Conservation (phyloP, 2,888 invertebrate genomes). For the Parnassius apollo region DNA sequence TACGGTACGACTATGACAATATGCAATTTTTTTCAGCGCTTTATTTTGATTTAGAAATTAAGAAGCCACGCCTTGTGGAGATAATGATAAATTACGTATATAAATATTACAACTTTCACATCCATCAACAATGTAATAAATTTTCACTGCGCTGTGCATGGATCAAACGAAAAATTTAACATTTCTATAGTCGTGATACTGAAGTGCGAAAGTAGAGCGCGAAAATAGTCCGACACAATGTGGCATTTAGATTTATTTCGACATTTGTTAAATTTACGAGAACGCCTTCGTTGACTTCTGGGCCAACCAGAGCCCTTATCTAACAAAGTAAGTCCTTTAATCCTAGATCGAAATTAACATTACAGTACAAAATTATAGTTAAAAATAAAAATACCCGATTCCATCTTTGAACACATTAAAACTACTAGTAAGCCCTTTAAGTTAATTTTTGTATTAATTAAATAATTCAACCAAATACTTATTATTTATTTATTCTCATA, state of each 20-base stretch:
- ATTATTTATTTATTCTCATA: not conserved
- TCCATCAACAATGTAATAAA: slow-evolving; percentile 4
- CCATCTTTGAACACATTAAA: slow-evolving; percentile 48
- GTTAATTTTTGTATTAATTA: no score
- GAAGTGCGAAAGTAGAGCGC: slow-evolving; percentile 50
- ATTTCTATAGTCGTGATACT: slow-evolving; percentile 52
- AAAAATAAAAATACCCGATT: not conserved
- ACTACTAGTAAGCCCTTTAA: no score
- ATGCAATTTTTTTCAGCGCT: no score
- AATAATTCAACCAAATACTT: no score
- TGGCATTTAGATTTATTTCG: slow-evolving; percentile 69
- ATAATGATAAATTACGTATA: no score
- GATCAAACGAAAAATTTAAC: slow-evolving; percentile 26
- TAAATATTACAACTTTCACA: no score
- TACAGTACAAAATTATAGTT: slow-evolving; percentile 7
- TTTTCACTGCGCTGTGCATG: not conserved
- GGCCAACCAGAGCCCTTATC: slow-evolving; percentile 16
- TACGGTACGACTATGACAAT: no score
- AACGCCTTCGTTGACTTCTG: slow-evolving; percentile 51
- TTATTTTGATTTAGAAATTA: no score
- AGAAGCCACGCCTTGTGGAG: no score
- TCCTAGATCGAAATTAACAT: not conserved
- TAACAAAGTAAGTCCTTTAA: not conserved
- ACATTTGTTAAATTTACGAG: slow-evolving; percentile 61
- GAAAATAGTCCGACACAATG: slow-evolving; percentile 47